Evolutionary conservation across 2,888 invertebrate species (phyloP), one percentile per base, ranked within the genome.

Genomic region (Biston betularia): DNA sequence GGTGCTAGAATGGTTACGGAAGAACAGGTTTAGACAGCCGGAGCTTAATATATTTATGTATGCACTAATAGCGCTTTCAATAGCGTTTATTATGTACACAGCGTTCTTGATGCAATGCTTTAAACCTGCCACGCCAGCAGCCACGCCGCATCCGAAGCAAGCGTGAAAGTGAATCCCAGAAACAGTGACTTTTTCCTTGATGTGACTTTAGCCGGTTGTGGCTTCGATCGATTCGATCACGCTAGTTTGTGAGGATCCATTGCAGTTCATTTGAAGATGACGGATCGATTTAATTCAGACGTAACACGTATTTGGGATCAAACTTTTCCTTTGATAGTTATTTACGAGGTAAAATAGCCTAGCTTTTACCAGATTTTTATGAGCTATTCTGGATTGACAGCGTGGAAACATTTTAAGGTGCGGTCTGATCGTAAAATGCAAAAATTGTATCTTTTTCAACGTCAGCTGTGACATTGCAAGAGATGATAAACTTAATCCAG

Each of bases 41-140:
- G 98, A 98, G 87, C 90, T 98, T 50, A 98, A 98, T 86, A 96
- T 98, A 76, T 98, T 98, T 88, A 98, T 98, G 98, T 98, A 98
- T 88, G 97, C 97, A 58, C 94, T 98, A 78, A 96, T 98, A 84
- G 97, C 98, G 33, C 95, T 98, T 74, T 96, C 97, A 61, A 94
- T 97, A 81, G 97, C 97, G 55, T 98, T 98, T 85, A 94, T 98
- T 48, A 95, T 98, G 90, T 98, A 98, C 89, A 98, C 98, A 14
- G 97, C 97, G 64, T 98, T 98, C 92, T 94, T 98, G 71, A 92
- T 98, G 77, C 98, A 98, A 88, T 98, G 98, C 88, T 98, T 98
- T 90, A 97, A 97, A 81, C 95, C 96, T 59, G 94, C 96, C 70
- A 95, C 96, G 24, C 93, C 95, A 40, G 93, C 96, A 49, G 94